Conservation (phyloP, 2,797 vertebrate species). For the Parauchenoglanis punctatus region DNA sequence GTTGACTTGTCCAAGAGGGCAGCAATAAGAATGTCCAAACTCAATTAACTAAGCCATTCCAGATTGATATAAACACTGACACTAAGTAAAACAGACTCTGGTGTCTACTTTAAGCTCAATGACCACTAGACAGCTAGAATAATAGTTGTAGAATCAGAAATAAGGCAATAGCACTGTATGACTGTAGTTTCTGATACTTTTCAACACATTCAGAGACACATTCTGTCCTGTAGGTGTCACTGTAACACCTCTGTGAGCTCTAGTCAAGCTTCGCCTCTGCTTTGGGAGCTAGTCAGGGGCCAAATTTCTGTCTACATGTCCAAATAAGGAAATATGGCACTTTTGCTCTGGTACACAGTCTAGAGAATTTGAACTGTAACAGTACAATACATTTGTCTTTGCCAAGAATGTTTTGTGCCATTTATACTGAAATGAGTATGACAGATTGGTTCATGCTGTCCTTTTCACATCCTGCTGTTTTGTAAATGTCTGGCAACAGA, state of each 20-base stretch:
- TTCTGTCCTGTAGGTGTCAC: conserved; percentile 78
- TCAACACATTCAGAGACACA: conserved; percentile 39
- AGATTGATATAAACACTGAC: conserved; percentile 16
- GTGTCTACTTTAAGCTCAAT: not conserved
- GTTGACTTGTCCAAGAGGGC: conserved; percentile 12
- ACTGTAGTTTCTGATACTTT: conserved; percentile 15
- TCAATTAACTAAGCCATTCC: conserved; percentile 11
- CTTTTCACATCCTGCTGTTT: not conserved
- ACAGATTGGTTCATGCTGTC: not conserved
- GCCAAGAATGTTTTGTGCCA: conserved; percentile 50
- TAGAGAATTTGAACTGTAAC: conserved; percentile 64
- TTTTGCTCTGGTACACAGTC: conserved; percentile 51
- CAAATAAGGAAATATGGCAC: conserved; percentile 77
- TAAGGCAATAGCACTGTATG: not conserved
- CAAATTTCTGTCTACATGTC: conserved; percentile 63
- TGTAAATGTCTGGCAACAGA: conserved; percentile 6
- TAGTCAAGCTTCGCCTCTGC: conserved; percentile 52
- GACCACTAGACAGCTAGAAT: conserved; percentile 9
- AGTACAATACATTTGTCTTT: conserved; percentile 48
- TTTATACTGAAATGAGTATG: not conserved
- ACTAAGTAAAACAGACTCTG: conserved; percentile 11
- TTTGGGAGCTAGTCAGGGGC: conserved; percentile 57
- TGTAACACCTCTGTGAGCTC: conserved; percentile 56
- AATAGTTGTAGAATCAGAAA: conserved; percentile 27
- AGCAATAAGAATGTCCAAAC: conserved; percentile 6